Conservation (phyloP, 2,888 invertebrate genomes). For the Plebejus melissa region DNA sequence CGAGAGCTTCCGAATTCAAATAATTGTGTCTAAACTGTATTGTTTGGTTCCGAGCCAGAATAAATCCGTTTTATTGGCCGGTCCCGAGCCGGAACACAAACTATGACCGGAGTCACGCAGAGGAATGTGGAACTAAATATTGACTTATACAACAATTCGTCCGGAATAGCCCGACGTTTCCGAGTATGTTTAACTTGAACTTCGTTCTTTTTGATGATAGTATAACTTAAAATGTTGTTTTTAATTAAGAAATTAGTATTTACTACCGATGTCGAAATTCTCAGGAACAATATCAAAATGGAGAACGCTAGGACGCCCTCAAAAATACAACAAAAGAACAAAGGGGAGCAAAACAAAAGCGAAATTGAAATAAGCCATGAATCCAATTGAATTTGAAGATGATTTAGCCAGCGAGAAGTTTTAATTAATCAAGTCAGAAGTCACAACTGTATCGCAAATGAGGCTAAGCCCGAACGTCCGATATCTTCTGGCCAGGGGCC, state of each 20-base stretch:
- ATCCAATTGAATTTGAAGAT: slow-evolving; percentile 25
- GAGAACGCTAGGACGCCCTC: not conserved
- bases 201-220: not conserved
- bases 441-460: slow-evolving; percentile 40
- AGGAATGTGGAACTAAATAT: slow-evolving; percentile 2
- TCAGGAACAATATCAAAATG: not conserved
- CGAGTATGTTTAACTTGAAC: not conserved
- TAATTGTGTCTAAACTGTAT: not conserved
- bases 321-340: slow-evolving; percentile 1
- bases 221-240: not conserved
- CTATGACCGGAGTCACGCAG: slow-evolving; percentile 7
- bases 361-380: slow-evolving; percentile 16
- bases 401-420: slow-evolving; percentile 41
- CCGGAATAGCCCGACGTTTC: not conserved
- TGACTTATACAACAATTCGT: slow-evolving; percentile 6
- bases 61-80: slow-evolving; percentile 14
- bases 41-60: not conserved
- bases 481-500: slow-evolving; percentile 41
- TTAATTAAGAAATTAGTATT: not conserved
- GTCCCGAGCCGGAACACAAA: not conserved
- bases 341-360: slow-evolving; percentile 12
- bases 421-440: slow-evolving; percentile 45
- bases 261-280: not conserved
- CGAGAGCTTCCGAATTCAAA: slow-evolving; percentile 1
- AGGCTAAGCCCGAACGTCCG: slow-evolving; percentile 39